Evolutionary conservation across 1,140 invertebrate genomes (phyloP), one percentile per base, ranked within the genome.

Genomic region (Pentalonia nigronervosa): DNA sequence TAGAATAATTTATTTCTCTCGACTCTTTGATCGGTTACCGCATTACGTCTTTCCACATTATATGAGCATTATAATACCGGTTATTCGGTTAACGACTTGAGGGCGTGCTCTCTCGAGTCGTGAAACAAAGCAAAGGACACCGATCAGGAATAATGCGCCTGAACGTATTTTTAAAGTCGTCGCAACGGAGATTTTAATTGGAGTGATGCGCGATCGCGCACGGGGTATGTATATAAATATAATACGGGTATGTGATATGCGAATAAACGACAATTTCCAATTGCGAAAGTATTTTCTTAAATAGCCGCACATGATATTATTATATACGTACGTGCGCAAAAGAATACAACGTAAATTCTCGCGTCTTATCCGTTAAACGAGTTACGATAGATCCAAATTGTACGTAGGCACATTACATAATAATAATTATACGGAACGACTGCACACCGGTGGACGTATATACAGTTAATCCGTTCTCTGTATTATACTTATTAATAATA

Each of bases 51-150:
- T 89, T 25, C 23, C 48, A 89, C 36, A 41, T 41, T 41, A 41
- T 89, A 87, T 9, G 86, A 47, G 87, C 48, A 88, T 34, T 48
- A 89, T 88, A 88, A 89, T 89, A 89, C 88, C 88, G 88, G 88
- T 89, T 89, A 41, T 41, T 56, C 9, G 50, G 50, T 56, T 89
- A 89, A 89, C 48, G 50, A 89, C 50, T 89, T 14, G 34, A 89
- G 88, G 88, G 50, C 88, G 88, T 89, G 88, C 88, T 76, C 60
- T 7, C 25, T 41, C 88, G 21, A 89, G 34, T 89, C 88, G 21
- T 89, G 48, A 36, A 17, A 53, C 50, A 36, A 50, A 53, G 53
- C 88, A 89, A 89, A 89, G 88, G 88, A 89, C 88, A 89, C 88
- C 88, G 88, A 56, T 56, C 88, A 36, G 34, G 41, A 89, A 41